A percentile compares a stretch with the other conserved stretches of the same genome.
Conservation (phyloP, 37 sponge, comb jelly and placozoan genomes). For the Hormiphora californensis region DNA sequence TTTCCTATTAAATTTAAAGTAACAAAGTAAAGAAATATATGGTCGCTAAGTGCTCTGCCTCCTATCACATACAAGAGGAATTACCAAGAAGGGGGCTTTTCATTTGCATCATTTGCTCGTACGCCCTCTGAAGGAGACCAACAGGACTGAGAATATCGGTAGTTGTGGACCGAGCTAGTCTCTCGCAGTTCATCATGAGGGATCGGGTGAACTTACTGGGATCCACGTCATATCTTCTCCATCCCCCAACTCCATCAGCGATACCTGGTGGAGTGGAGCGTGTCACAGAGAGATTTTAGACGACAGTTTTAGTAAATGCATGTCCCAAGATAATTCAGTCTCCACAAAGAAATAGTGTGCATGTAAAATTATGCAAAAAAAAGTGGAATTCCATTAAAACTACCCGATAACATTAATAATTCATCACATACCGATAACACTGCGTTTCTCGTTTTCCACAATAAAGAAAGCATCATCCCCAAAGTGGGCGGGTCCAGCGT, state of each 20-base stretch:
- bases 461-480: constrained; percentile 45
- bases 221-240: constrained; percentile 64
- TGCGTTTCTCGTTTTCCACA: constrained; percentile 33
- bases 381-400: too few species aligned
- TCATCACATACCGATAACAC: constrained; percentile 2
- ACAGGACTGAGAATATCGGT: constrained; percentile 27
- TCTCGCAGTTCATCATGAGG: constrained; percentile 59
- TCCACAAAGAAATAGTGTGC: too few species aligned
- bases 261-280: constrained; percentile 59
- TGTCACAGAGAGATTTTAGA: too few species aligned
- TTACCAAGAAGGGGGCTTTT: constrained; percentile 54
- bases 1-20: too few species aligned
- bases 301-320: too few species aligned
- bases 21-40: too few species aligned
- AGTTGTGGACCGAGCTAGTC: not conserved
- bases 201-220: constrained; percentile 59
- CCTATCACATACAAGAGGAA: not conserved
- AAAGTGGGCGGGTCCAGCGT: constrained; percentile 20
- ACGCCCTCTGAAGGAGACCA: constrained; percentile 52
- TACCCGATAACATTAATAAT: too few species aligned
- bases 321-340: too few species aligned
- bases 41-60: too few species aligned
- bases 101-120: constrained; percentile 36
- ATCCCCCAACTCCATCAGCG: constrained; percentile 76
- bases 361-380: too few species aligned